Evolutionary conservation across 2,797 vertebrate genomes (phyloP), one percentile per base, ranked within the genome.

Genomic region (Percopsis omiscomaycus): DNA sequence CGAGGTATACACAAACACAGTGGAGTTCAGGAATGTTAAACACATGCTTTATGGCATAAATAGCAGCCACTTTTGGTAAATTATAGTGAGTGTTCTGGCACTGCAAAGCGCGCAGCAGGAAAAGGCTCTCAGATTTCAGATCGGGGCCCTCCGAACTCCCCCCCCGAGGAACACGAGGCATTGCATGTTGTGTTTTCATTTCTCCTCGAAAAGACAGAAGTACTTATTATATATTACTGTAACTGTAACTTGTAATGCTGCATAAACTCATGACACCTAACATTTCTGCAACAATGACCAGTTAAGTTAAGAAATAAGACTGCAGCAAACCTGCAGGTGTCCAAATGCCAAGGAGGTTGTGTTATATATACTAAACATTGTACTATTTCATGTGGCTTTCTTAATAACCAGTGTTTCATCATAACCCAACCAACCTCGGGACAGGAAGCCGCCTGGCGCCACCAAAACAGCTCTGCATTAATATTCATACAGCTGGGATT

Each of bases 1-100:
- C 70, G 58, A 89, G 88, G 84, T 86, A 90, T 87, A 88, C 89
- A 90, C 89, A 89, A 92, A 89, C 89, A 89, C 82, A 89, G 89
- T 88, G 87, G 88, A 88, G 86, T 84, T 88, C 74, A 88, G 91
- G 91, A 93, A 93, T 93, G 92, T 93, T 92, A 92, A 92, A 93
- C 92, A 92, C 90, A 92, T 89, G 89, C 88, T 91, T 92, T 91
- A 92, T 92, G 89, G 90, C 87, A 91, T 92, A 90, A 91, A 91
- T 91, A 92, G 90, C 89, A 92, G 90, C 90, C 90, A 91, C 92
- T 92, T 92, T 93, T 91, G 90, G 91, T 92, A 93, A 93, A 93
- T 93, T 93, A 93, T 90, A 93, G 91, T 92, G 91, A 91, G 90
- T 86, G 89, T 86, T 90, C 89, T 91, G 85, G 89, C 89, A 90